A percentile compares a stretch with the other conserved stretches of the same genome.
These are phyloP conservation scores for Thecocarcelia acutangulata DNA, from an alignment of 2,888 invertebrate species.

Conservation along the genomic window DNA sequence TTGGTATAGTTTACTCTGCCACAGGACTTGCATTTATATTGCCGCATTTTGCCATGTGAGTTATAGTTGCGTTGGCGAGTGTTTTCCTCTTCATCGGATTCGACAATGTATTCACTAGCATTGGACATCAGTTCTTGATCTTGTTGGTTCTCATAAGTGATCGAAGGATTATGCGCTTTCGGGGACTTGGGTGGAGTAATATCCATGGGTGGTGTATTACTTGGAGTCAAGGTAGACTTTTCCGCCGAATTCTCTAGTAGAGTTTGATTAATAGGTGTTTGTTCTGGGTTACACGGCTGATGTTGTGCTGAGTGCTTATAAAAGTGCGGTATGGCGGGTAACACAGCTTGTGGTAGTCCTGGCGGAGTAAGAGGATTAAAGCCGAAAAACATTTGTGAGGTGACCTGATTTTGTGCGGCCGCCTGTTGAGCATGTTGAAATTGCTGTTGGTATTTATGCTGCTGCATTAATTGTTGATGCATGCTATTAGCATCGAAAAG, in stretches of 20 bases:
- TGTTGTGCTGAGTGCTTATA: conserved; percentile 70
- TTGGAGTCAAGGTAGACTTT: conserved; percentile 76
- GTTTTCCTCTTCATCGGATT: conserved; percentile 79
- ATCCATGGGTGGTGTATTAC: conserved; percentile 81
- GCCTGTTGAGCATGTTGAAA: conserved; percentile 73
- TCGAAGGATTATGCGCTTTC: conserved; percentile 53
- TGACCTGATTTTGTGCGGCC: conserved; percentile 71
- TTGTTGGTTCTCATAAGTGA: conserved; percentile 71
- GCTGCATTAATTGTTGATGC: conserved; percentile 74
- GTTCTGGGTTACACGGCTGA: conserved; percentile 63
- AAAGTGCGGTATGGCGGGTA: conserved; percentile 75
- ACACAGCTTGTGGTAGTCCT: conserved; percentile 81
- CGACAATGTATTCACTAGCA: conserved; percentile 78
- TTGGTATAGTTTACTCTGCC: conserved; percentile 92
- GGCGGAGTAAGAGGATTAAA: conserved; percentile 86
- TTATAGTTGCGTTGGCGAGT: conserved; percentile 83
- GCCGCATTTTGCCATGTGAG: conserved; percentile 90
- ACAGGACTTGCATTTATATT: conserved; percentile 96
- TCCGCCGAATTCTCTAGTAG: conserved; percentile 71
- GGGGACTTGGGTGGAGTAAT: conserved; percentile 81
- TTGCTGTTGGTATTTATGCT: conserved; percentile 72
- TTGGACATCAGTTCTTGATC: conserved; percentile 80
- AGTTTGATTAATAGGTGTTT: conserved; percentile 74
- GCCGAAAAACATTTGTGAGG: conserved; percentile 81
- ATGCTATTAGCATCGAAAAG: conserved; percentile 71